Percentiles rank a stretch among this genome's conserved stretches.
phyloP scores from a whole-genome alignment of 2,797 vertebrate genomes.

The Parauchenoglanis punctatus region DNA sequence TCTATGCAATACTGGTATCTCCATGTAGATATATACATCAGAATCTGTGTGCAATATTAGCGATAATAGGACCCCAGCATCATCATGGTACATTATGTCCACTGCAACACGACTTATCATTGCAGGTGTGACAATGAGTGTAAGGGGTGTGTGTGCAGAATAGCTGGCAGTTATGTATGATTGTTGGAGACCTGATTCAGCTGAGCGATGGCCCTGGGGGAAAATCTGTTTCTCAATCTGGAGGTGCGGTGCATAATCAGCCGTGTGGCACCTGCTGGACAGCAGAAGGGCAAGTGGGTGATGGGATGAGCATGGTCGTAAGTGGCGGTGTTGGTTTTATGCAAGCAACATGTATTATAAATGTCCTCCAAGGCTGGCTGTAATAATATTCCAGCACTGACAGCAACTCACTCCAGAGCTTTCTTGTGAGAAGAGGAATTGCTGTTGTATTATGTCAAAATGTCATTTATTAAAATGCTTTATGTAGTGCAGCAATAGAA shows the following conservation, averaged over 20 bases:
- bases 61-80: neutral
- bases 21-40: neutral
- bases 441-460: neutral
- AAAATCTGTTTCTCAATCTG: slow-evolving; percentile 33
- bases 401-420: neutral
- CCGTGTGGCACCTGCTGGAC: slow-evolving; percentile 19
- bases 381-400: neutral
- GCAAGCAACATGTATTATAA: slow-evolving; percentile 14
- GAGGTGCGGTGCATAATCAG: slow-evolving; percentile 23
- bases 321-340: neutral
- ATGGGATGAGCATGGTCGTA: neutral
- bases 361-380: slow-evolving; percentile 1
- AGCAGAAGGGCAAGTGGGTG: slow-evolving; percentile 24
- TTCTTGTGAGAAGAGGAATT: neutral
- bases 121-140: neutral
- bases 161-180: slow-evolving; percentile 4
- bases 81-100: slow-evolving; percentile 16
- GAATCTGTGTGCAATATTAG: slow-evolving; percentile 3
- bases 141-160: neutral
- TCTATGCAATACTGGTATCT: neutral
- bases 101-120: neutral
- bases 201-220: slow-evolving; percentile 14
- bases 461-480: neutral
- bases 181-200: slow-evolving; percentile 25
- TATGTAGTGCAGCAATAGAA: neutral